A percentile compares a stretch with the other conserved stretches of the same genome.
These are phyloP conservation scores for Arion vulgaris DNA, from an alignment of 1,140 invertebrate species.

Conservation along the genomic window DNA sequence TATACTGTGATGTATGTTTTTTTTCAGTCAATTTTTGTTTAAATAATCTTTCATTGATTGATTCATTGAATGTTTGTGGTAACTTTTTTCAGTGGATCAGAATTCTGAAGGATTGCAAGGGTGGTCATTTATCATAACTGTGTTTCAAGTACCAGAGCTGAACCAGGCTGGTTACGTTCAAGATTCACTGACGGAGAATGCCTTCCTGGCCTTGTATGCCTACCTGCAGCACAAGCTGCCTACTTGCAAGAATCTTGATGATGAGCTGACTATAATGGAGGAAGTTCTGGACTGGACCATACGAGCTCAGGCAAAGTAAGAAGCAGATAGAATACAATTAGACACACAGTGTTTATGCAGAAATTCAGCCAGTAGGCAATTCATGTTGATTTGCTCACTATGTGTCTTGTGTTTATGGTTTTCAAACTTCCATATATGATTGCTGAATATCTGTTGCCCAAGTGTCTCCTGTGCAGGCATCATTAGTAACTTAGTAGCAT, in stretches of 20 bases:
- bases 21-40: too few species aligned
- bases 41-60: too few species aligned
- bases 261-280: slow-evolving; percentile 57
- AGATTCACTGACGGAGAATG: slow-evolving; percentile 57
- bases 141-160: slow-evolving; percentile 67
- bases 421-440: too few species aligned
- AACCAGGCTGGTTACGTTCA: slow-evolving; percentile 62
- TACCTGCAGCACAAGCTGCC: slow-evolving; percentile 62
- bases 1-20: too few species aligned
- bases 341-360: too few species aligned
- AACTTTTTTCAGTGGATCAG: background rate
- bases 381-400: background rate
- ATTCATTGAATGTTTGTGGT: too few species aligned
- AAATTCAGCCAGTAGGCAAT: background rate
- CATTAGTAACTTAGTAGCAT: too few species aligned
- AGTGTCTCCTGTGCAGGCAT: too few species aligned
- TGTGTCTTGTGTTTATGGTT: background rate
- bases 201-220: slow-evolving; percentile 63
- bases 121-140: slow-evolving; percentile 63
- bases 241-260: slow-evolving; percentile 56
- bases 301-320: slow-evolving; percentile 64
- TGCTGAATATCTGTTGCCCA: too few species aligned
- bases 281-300: slow-evolving; percentile 61
- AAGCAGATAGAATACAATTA: background rate
- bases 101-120: slow-evolving; percentile 7